A percentile compares a stretch with the other conserved stretches of the same genome.
Evolutionary conservation across 1,140 invertebrate genomes (phyloP).

Genomic region (Pantala flavescens): DNA sequence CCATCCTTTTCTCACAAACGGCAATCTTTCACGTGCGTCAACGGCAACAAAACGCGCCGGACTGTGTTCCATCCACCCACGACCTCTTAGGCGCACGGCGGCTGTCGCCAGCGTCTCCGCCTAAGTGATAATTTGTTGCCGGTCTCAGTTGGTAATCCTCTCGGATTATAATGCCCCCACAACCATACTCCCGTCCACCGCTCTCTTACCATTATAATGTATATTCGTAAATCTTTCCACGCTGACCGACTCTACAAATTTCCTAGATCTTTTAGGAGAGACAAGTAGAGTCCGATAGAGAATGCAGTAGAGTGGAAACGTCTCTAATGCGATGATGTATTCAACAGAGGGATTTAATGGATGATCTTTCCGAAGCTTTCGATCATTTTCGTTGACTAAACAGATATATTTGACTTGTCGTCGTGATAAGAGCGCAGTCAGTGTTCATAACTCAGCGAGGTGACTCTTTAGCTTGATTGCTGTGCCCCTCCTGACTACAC

Average conservation of each 20-base stretch:
- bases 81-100: background rate
- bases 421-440: no score
- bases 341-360: no score
- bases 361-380: no score
- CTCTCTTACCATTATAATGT: background rate
- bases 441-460: no score
- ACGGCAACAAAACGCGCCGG: background rate
- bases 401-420: no score
- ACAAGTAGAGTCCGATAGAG: background rate
- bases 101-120: background rate
- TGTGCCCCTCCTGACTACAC: no score
- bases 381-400: no score
- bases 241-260: background rate
- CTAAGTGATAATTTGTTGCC: slow-evolving; percentile 10
- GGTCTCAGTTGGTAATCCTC: background rate
- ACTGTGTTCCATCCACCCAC: background rate
- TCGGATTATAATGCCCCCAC: background rate
- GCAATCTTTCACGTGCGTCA: slow-evolving; percentile 1
- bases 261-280: background rate
- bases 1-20: background rate
- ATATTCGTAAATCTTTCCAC: background rate
- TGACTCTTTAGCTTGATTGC: no score
- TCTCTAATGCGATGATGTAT: no score
- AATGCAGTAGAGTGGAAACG: background rate
- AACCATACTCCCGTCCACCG: background rate